A percentile compares a stretch with the other conserved stretches of the same genome.
phyloP scores from a whole-genome alignment of 2,888 invertebrate genomes.

The Unio pictorum region DNA sequence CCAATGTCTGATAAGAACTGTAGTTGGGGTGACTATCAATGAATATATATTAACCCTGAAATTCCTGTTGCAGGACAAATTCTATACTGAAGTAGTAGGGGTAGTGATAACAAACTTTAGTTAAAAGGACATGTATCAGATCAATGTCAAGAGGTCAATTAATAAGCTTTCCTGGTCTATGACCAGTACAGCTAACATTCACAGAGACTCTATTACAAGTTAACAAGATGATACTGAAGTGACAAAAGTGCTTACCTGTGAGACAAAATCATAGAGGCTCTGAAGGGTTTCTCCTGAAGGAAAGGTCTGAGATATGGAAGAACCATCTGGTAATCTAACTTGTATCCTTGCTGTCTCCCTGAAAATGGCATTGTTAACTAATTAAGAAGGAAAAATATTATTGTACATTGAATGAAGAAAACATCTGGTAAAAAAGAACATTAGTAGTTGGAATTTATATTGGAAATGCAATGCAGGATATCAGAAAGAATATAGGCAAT shows the following conservation, averaged over 20 bases:
- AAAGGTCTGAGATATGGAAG: conserved; percentile 82
- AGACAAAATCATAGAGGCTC: conserved; percentile 71
- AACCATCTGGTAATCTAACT: conserved; percentile 88
- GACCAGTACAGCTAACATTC: neutral
- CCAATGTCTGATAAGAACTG: too few species aligned
- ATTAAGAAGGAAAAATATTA: neutral
- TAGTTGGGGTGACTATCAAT: too few species aligned
- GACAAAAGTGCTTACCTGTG: conserved; percentile 37
- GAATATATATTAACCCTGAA: too few species aligned
- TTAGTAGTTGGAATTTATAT: neutral
- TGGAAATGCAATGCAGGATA: too few species aligned
- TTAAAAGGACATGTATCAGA: too few species aligned
- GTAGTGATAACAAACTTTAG: too few species aligned
- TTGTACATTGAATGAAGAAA: neutral
- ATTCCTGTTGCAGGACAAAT: too few species aligned
- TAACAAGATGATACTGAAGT: neutral
- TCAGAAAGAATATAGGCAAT: too few species aligned
- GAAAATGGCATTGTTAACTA: conserved; percentile 25
- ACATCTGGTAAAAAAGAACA: neutral
- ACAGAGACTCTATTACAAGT: neutral
- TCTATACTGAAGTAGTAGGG: too few species aligned
- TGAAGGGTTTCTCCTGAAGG: conserved; percentile 79
- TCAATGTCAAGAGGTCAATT: too few species aligned
- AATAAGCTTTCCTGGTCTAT: too few species aligned
- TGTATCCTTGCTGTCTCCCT: conserved; percentile 82